A percentile compares a stretch with the other conserved stretches of the same genome.
phyloP scores from a whole-genome alignment of 1,140 invertebrate species.

The Papilio helenus region DNA sequence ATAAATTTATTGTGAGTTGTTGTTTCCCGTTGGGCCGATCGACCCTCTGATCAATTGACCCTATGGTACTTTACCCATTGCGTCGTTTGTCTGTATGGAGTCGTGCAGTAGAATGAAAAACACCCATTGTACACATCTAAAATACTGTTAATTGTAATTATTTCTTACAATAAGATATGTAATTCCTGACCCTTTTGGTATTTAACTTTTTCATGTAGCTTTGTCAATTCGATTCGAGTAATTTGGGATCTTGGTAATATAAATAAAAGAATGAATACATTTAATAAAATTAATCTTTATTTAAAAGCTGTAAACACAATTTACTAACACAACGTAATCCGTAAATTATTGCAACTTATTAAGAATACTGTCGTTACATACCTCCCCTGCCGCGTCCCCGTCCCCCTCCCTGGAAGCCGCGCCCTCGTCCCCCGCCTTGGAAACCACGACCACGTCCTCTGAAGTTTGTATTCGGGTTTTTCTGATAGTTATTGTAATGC shows the following conservation, averaged over 20 bases:
- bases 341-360: not conserved
- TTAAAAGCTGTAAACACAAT: slow-evolving; percentile 6
- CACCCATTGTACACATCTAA: too few relatives aligned
- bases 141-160: too few relatives aligned
- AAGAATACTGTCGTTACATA: not conserved
- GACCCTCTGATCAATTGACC: too few relatives aligned
- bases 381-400: slow-evolving; percentile 30
- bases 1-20: too few relatives aligned
- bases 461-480: slow-evolving; percentile 53
- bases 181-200: too few relatives aligned
- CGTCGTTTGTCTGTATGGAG: too few relatives aligned
- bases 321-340: not conserved
- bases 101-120: too few relatives aligned
- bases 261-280: not conserved
- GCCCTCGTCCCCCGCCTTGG: slow-evolving; percentile 49
- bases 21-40: too few relatives aligned
- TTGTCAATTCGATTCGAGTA: not conserved
- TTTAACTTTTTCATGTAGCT: too few relatives aligned
- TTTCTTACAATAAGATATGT: too few relatives aligned
- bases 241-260: not conserved
- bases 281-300: not conserved
- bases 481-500: slow-evolving; percentile 53
- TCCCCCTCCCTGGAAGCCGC: slow-evolving; percentile 41
- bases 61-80: too few relatives aligned
- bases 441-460: slow-evolving; percentile 59